Evolutionary conservation across 1,140 invertebrate species (phyloP).

Genomic region (Holotrichia oblita): DNA sequence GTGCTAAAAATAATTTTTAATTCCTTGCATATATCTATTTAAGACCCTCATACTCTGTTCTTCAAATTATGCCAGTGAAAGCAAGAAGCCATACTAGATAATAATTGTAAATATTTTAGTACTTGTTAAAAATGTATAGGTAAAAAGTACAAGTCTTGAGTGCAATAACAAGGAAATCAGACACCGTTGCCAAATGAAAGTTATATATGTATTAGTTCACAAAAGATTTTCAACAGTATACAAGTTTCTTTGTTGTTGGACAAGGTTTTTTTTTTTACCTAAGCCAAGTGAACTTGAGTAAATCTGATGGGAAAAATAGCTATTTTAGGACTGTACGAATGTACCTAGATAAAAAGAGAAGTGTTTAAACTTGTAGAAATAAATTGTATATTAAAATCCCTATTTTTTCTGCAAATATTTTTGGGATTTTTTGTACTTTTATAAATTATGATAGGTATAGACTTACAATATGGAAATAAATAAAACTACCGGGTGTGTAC

Average conservation of each 20-base stretch:
- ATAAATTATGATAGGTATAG: constrained; percentile 45
- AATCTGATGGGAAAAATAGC: not conserved
- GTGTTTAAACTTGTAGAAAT: constrained; percentile 35
- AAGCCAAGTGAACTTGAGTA: not conserved
- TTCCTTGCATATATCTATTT: not conserved
- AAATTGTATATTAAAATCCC: constrained; percentile 47
- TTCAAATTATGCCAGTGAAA: constrained; percentile 29
- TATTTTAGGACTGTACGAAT: constrained; percentile 3
- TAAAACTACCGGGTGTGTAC: not conserved
- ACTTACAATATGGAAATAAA: constrained; percentile 6
- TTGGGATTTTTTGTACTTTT: constrained; percentile 58
- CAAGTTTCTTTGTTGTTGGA: constrained; percentile 8
- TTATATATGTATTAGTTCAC: not conserved
- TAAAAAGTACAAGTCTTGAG: not conserved
- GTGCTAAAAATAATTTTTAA: not conserved
- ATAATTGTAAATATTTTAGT: constrained; percentile 22
- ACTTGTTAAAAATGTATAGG: not conserved
- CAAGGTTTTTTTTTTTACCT: not conserved
- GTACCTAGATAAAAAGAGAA: constrained; percentile 27
- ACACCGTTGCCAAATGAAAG: not conserved
- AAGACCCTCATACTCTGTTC: not conserved
- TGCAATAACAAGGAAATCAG: not conserved
- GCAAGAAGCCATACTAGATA: constrained; percentile 18
- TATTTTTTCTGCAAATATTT: constrained; percentile 56
- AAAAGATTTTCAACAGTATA: not conserved